phyloP scores from a whole-genome alignment of 2,113 vertebrate genomes.

The Neopipo cinnamomea region DNA sequence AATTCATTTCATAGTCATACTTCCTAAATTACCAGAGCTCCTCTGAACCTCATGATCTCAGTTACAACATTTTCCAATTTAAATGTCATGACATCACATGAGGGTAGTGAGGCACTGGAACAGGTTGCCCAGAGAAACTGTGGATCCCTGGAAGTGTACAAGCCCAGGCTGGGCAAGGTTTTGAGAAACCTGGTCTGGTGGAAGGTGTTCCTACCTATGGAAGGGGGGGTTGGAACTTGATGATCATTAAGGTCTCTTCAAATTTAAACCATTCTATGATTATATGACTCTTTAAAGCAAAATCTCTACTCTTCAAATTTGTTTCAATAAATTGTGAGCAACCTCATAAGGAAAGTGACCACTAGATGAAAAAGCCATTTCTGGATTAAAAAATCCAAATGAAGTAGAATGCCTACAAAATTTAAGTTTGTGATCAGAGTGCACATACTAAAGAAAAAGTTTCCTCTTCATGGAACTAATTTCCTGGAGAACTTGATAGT shows the following conservation, averaged over 20 bases:
- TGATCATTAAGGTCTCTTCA: background rate
- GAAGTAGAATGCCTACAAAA: background rate
- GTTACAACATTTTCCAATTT: background rate
- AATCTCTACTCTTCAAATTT: background rate
- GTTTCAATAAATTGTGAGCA: background rate
- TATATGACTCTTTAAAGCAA: background rate
- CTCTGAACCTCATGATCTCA: background rate
- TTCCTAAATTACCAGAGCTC: background rate
- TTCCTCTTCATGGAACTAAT: background rate
- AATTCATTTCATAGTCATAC: background rate
- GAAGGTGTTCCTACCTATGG: background rate
- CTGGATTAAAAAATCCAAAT: background rate
- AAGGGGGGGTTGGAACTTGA: background rate
- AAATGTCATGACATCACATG: background rate
- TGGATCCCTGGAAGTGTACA: background rate
- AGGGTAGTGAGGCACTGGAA: background rate
- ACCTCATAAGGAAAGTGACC: background rate
- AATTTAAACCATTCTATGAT: background rate
- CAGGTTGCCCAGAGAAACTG: background rate
- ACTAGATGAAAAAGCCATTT: background rate
- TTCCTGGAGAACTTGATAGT: background rate
- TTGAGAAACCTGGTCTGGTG: background rate
- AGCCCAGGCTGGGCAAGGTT: background rate
- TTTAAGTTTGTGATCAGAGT: background rate
- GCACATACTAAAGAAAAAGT: background rate